Evolutionary conservation across 2,888 invertebrate genomes (phyloP).

Genomic region (Germaria angustata): DNA sequence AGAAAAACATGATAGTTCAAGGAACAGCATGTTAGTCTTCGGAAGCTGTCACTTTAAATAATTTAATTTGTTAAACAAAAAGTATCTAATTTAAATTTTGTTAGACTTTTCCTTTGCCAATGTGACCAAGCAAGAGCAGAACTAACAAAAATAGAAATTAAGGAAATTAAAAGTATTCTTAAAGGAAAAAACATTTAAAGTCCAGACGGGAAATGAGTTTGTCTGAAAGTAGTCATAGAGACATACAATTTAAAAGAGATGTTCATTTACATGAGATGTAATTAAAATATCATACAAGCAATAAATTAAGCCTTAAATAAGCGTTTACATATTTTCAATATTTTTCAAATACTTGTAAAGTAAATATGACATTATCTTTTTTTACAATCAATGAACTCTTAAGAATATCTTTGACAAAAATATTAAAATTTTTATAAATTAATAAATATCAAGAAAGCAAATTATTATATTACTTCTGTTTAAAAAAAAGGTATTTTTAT

Average conservation of each 20-base stretch:
- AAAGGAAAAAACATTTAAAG: neutral
- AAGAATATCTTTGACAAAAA: too few relatives aligned
- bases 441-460: too few relatives aligned
- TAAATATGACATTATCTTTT: too few relatives aligned
- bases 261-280: too few relatives aligned
- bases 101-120: neutral
- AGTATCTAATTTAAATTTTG: neutral
- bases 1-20: neutral
- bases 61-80: constrained; percentile 27
- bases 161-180: constrained; percentile 46
- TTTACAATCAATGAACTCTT: too few relatives aligned
- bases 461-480: too few relatives aligned
- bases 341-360: too few relatives aligned
- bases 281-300: too few relatives aligned
- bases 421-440: too few relatives aligned
- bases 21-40: neutral
- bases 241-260: neutral
- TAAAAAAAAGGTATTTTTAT: too few relatives aligned
- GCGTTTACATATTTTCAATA: too few relatives aligned
- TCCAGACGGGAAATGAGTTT: constrained; percentile 22
- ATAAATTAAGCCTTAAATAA: too few relatives aligned
- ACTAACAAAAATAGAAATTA: neutral
- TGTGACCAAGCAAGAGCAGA: neutral
- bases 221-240: neutral
- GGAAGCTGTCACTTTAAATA: neutral